Base-by-base conservation (phyloP, 2,888 invertebrate species). In the Cinara cedri region DNA sequence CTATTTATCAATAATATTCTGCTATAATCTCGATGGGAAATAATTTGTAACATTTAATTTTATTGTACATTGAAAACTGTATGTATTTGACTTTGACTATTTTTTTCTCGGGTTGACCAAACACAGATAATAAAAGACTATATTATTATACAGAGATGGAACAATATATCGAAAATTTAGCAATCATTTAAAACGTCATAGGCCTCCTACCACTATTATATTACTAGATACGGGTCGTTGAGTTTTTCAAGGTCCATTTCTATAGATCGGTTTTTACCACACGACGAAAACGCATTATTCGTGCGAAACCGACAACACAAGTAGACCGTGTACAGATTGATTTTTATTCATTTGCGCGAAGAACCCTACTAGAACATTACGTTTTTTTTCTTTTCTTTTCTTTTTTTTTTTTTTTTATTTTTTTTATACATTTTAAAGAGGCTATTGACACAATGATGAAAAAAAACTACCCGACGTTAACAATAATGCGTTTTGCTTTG, bases 301-400 rank as follows among this genome's bases (percentile, higher is more conserved):
- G 60, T 70, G 78, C 60, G 78, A 78, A 70, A 78, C 78, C 21
- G 51, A 70, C 51, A 19, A 21, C 13, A 51, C 51, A 51, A 62
- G 49, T 60, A 76, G 68, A 78, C 78, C 68, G 68, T 78, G 49
- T 68, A 68, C 66, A 14, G 68, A 76, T 68, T 76, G 57, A 68
- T 68, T 68, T 76, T 68, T 57, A 57, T 49, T 76, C 44, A 14
- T 66, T 57, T 66, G 24, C 46, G 57, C 10, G 14, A 76, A 66
- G n/a, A 57, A 19, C 57, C 76, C 34, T 21, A 14, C n/a, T 49
- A 49, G 49, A 14, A 57, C 2, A 46, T 34, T 57, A 60, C 9
- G 55, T 72, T 65, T 51, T 46, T 46, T 46, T 46, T n/a, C 9
- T 55, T 62, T 42, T 65, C 66, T 34, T 34, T 42, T 55, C 26